Evolutionary conservation across 2,797 vertebrate species (phyloP).

Genomic region (Podarcis siculus): DNA sequence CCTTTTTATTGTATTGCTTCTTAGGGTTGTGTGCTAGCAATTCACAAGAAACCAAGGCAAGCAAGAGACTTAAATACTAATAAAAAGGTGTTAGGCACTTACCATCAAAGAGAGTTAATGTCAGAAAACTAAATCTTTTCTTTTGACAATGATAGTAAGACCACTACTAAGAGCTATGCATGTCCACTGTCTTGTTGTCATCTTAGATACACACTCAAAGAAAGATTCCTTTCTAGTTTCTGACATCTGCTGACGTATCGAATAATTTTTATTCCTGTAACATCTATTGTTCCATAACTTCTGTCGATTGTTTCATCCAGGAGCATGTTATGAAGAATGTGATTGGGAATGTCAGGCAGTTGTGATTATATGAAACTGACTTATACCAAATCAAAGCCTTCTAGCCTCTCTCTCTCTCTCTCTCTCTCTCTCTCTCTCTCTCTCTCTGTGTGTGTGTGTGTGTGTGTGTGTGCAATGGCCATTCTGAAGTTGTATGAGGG

Average conservation of each 20-base stretch:
- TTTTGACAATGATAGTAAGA: background rate
- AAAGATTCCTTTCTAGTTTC: background rate
- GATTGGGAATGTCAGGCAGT: conserved; percentile 9
- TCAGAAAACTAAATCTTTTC: background rate
- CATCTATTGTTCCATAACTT: background rate
- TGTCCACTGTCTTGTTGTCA: background rate
- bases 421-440: too few species aligned
- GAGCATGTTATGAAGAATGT: background rate
- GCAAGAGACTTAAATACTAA: background rate
- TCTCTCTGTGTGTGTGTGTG: too few species aligned
- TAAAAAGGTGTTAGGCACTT: background rate
- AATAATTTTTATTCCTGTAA: background rate
- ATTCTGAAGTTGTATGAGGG: background rate
- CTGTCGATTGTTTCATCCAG: background rate
- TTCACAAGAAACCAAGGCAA: background rate
- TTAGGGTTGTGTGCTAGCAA: background rate
- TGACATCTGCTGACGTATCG: background rate
- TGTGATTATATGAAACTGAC: background rate
- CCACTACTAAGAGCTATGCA: background rate
- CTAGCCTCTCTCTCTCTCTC: too few species aligned
- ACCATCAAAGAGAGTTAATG: background rate
- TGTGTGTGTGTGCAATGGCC: background rate
- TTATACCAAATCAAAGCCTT: background rate
- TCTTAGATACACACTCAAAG: background rate
- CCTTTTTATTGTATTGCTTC: background rate